Conservation (phyloP, 2,797 vertebrate genomes). For the Cichlasoma orientale region DNA sequence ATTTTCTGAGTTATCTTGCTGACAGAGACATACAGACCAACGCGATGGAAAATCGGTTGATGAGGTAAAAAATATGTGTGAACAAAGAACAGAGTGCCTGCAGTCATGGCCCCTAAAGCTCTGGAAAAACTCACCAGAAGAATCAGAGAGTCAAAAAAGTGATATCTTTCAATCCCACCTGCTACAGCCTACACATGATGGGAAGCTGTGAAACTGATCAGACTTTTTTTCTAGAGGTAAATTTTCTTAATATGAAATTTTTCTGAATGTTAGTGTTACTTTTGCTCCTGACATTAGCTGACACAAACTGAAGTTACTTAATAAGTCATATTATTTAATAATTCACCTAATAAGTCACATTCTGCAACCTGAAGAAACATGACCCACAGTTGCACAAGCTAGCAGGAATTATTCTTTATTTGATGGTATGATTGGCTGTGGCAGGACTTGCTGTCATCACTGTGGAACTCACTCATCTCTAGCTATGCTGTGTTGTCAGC, state of each 20-base stretch:
- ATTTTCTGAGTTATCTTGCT: too few species aligned
- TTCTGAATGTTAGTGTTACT: background rate
- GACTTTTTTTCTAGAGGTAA: background rate
- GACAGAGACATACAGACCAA: too few species aligned
- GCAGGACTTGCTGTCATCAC: slow-evolving; percentile 56
- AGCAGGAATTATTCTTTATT: slow-evolving; percentile 20
- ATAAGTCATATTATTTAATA: background rate
- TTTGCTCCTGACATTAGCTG: background rate
- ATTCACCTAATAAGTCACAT: background rate
- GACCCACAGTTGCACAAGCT: background rate
- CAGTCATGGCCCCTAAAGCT: too few species aligned
- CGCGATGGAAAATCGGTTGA: too few species aligned
- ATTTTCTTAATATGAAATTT: background rate
- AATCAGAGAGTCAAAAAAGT: too few species aligned
- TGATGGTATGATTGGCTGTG: slow-evolving; percentile 10
- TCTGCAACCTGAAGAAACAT: background rate
- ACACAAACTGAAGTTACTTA: background rate
- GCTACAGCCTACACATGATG: background rate
- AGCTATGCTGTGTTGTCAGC: slow-evolving; percentile 51
- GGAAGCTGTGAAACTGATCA: background rate
- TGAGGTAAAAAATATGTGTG: too few species aligned
- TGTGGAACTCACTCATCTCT: slow-evolving; percentile 55
- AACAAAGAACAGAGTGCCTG: too few species aligned
- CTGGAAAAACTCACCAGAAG: too few species aligned
- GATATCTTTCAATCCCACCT: too few species aligned